A percentile compares a stretch with the other conserved stretches of the same genome.
These are phyloP conservation scores for Micromys minutus DNA, from an alignment of 2,113 vertebrate species.

Conservation along the genomic window DNA sequence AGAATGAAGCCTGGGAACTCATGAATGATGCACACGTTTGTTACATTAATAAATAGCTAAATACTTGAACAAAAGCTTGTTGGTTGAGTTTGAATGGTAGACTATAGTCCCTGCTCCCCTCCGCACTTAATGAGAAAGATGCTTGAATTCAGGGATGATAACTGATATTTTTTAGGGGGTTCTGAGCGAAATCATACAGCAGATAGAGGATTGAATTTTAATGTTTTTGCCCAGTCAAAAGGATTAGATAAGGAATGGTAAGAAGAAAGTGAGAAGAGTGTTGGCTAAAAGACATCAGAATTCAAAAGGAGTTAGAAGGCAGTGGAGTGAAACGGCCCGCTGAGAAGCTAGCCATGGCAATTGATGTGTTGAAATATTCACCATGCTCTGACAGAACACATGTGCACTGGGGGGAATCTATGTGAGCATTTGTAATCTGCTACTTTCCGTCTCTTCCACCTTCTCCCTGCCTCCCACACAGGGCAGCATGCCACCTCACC, in stretches of 20 bases:
- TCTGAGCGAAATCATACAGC: background rate
- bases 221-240: background rate
- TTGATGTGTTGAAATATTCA: slow-evolving; percentile 74
- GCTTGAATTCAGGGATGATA: background rate
- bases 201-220: background rate
- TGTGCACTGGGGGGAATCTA: slow-evolving; percentile 38
- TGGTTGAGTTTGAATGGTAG: slow-evolving; percentile 14
- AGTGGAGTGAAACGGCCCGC: slow-evolving; percentile 33
- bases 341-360: slow-evolving; percentile 65
- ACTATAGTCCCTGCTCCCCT: background rate
- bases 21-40: background rate
- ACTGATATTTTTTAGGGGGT: background rate
- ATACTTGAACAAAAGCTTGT: background rate
- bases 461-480: background rate
- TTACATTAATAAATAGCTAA: slow-evolving; percentile 1
- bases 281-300: slow-evolving; percentile 20
- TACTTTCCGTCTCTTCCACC: slow-evolving; percentile 21
- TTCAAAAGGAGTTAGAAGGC: slow-evolving; percentile 28
- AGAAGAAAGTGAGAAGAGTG: slow-evolving; percentile 11
- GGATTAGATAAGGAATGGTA: background rate
- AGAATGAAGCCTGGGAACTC: background rate
- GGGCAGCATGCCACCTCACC: background rate
- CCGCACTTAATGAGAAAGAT: background rate
- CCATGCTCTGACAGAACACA: slow-evolving; percentile 72
- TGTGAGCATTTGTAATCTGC: slow-evolving; percentile 57